A percentile compares a stretch with the other conserved stretches of the same genome.
Conservation (phyloP, 2,888 invertebrate species). For the Timandra comae region DNA sequence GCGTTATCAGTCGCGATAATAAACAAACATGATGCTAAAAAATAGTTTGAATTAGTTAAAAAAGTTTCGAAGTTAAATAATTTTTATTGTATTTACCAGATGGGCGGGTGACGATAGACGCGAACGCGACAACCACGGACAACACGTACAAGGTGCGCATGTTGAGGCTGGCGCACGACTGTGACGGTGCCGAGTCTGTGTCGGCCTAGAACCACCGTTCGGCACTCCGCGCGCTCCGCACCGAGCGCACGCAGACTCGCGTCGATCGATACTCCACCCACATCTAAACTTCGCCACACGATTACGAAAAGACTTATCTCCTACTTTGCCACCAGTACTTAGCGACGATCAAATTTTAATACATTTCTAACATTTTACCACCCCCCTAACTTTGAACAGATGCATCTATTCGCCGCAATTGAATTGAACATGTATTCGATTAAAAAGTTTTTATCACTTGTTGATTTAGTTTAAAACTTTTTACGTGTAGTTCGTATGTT, state of each 20-base stretch:
- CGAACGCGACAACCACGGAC: slow-evolving; percentile 36
- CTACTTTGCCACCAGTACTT: slow-evolving; percentile 8
- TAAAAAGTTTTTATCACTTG: too few relatives aligned
- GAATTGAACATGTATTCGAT: too few relatives aligned
- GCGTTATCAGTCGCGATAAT: slow-evolving; percentile 20
- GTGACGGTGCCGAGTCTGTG: slow-evolving; percentile 22
- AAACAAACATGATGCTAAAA: slow-evolving; percentile 5
- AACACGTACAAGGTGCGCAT: slow-evolving; percentile 47
- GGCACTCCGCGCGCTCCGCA: slow-evolving; percentile 16
- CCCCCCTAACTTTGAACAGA: too few relatives aligned
- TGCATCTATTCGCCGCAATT: too few relatives aligned
- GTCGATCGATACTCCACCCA: slow-evolving; percentile 71
- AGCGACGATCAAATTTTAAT: too few relatives aligned
- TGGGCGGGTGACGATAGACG: slow-evolving; percentile 42
- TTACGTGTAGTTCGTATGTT: too few relatives aligned
- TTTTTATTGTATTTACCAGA: slow-evolving; percentile 40
- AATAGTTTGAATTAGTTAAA: slow-evolving; percentile 4
- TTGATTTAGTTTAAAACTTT: too few relatives aligned
- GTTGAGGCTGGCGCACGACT: slow-evolving; percentile 24
- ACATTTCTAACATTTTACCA: too few relatives aligned
- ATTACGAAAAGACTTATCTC: slow-evolving; percentile 27
- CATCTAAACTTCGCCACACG: slow-evolving; percentile 38
- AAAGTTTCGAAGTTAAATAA: slow-evolving; percentile 6
- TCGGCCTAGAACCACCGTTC: slow-evolving; percentile 11
- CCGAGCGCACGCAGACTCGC: slow-evolving; percentile 48